phyloP scores from a whole-genome alignment of 2,113 vertebrate genomes.

The Orientallactaga bullata region DNA sequence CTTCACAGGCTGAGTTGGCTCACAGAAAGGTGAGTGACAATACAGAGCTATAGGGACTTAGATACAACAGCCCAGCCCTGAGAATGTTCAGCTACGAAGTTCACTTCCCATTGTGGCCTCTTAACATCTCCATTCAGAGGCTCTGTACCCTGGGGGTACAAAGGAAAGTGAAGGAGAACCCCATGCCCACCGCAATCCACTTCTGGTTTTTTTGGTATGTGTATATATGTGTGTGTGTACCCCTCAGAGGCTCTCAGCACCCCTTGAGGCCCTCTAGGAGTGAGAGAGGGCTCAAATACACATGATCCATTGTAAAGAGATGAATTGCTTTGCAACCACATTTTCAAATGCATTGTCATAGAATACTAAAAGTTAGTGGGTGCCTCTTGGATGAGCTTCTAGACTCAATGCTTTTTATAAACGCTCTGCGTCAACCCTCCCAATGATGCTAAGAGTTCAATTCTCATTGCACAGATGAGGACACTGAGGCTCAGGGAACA shows the following conservation, averaged over 20 bases:
- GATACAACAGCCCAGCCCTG: background rate
- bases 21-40: background rate
- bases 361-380: background rate
- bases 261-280: background rate
- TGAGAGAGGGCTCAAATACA: background rate
- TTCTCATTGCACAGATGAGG: background rate
- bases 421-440: background rate
- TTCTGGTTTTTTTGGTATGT: too few relatives aligned
- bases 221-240: too few relatives aligned
- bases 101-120: background rate
- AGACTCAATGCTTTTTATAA: background rate
- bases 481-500: background rate
- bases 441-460: background rate
- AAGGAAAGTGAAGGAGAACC: too few relatives aligned
- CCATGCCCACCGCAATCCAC: too few relatives aligned
- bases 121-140: too few relatives aligned
- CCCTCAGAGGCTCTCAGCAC: too few relatives aligned
- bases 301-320: background rate
- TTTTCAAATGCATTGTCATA: background rate
- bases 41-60: background rate
- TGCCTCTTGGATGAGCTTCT: background rate
- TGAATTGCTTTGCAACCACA: background rate
- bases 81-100: background rate
- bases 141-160: too few relatives aligned
- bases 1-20: background rate